Evolutionary conservation across 2,888 invertebrate genomes (phyloP), one percentile per base, ranked within the genome.

Genomic region (Meta bourneti): DNA sequence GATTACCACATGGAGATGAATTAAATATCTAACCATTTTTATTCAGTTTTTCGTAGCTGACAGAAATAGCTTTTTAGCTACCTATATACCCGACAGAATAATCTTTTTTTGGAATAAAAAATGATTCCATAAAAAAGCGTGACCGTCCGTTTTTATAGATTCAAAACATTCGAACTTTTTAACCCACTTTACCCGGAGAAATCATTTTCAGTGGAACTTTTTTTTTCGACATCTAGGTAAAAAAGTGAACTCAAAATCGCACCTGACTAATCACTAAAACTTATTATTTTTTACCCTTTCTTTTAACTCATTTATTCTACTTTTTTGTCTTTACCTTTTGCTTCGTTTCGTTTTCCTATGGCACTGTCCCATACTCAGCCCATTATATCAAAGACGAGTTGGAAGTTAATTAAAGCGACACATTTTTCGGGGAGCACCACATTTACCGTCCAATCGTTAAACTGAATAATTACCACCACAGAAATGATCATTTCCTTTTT

Each of bases 381-480:
- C 75, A n/a, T 84, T 84, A 54, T 88, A 91, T 83, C 87, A 82
- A 52, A 84, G 77, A 79, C 84, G 84, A 83, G 84, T 79, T 34
- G 9, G 69, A 61, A 91, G 87, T 91, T 91, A 91, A 91, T 91
- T 91, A 91, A 87, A 78, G 79, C 78, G 78, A 88, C 87, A 91
- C 83, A 83, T 87, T 91, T 86, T 84, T 70, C 8, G 49, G 52
- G 61, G 80, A 19, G 85, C 69, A 78, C 88, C 74, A 20, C 90
- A 75, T 90, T 90, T 90, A 79, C 74, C 77, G 20, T 52, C 51
- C 78, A 83, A 83, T 91, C 91, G 87, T 91, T 91, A 91, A 83
- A 83, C 87, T 91, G 87, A 87, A 91, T 91, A 91, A 91, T 91
- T 91, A 91, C 91, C 87, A 61, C 69, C 78, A 54, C 78, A 91